These are phyloP conservation scores for Ormia ochracea DNA, from an alignment of 2,888 invertebrate species.

Conservation along the genomic window DNA sequence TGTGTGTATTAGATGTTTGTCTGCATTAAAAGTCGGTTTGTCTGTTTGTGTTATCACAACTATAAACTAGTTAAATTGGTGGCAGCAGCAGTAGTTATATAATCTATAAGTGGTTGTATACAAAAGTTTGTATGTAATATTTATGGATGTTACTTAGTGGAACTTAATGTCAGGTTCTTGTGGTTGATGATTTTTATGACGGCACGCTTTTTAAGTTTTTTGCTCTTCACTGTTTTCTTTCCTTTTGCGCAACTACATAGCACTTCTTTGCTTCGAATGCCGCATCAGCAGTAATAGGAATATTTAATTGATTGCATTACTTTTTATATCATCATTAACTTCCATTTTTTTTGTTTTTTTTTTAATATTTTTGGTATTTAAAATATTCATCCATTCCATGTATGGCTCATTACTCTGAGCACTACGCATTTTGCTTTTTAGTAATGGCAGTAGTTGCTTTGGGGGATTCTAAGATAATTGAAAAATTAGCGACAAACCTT, in stretches of 20 bases:
- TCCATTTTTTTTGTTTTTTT: slow-evolving; percentile 6
- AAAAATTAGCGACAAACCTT: no score
- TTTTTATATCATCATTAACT: not conserved
- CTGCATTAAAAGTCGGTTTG: not conserved
- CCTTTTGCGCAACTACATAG: not conserved
- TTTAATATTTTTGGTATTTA: slow-evolving; percentile 12
- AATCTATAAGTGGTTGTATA: slow-evolving; percentile 32
- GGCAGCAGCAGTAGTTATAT: slow-evolving; percentile 25
- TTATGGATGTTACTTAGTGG: slow-evolving; percentile 30
- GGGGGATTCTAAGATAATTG: no score
- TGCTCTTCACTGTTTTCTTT: not conserved
- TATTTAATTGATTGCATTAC: slow-evolving; percentile 51
- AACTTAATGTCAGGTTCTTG: slow-evolving; percentile 28
- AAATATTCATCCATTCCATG: slow-evolving; percentile 5
- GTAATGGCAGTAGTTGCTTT: no score
- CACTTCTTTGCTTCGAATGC: not conserved
- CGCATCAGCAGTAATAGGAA: slow-evolving; percentile 1
- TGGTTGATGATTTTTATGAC: slow-evolving; percentile 52
- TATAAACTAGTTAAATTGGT: slow-evolving; percentile 57
- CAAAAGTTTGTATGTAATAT: not conserved
- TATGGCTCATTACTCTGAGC: no score
- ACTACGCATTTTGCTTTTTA: no score
- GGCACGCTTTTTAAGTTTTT: slow-evolving; percentile 54
- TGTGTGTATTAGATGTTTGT: slow-evolving; percentile 12
- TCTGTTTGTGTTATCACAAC: slow-evolving; percentile 46